Conservation (phyloP, 92 coral and sea anemone species). For the Epizoanthus stellaris region DNA sequence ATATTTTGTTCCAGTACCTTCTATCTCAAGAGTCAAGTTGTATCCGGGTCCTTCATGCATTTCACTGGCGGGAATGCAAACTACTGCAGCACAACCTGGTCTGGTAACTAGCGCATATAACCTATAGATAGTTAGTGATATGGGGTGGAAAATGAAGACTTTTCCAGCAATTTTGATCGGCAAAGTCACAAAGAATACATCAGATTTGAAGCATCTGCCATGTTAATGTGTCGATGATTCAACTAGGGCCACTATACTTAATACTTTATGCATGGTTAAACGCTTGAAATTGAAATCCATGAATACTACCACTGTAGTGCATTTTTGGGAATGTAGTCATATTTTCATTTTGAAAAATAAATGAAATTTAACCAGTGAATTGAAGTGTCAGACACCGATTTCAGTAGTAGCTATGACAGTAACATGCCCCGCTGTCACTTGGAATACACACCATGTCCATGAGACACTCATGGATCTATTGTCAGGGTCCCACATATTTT, state of each 20-base stretch:
- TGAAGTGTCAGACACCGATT: slow-evolving; percentile 1
- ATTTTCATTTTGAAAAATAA: neutral
- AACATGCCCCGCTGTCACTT: slow-evolving; percentile 12
- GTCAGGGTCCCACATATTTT: neutral
- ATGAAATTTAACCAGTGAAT: neutral
- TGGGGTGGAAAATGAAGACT: too few relatives aligned
- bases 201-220: neutral
- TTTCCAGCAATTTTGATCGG: too few relatives aligned
- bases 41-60: slow-evolving; percentile 40
- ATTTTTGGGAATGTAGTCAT: slow-evolving; percentile 24
- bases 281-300: neutral
- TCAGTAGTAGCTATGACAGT: slow-evolving; percentile 30
- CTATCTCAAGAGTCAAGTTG: neutral
- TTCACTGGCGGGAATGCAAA: slow-evolving; percentile 42
- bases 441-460: neutral
- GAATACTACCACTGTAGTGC: neutral
- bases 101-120: slow-evolving; percentile 22
- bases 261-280: slow-evolving; percentile 5
- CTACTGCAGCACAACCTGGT: slow-evolving; percentile 40
- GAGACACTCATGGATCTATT: neutral
- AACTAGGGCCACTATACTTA: neutral
- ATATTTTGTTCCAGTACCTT: slow-evolving; percentile 2
- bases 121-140: too few relatives aligned
- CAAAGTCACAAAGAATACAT: neutral
- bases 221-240: slow-evolving; percentile 5